Conservation (phyloP, 2,888 invertebrate genomes). For the Muscina levida region DNA sequence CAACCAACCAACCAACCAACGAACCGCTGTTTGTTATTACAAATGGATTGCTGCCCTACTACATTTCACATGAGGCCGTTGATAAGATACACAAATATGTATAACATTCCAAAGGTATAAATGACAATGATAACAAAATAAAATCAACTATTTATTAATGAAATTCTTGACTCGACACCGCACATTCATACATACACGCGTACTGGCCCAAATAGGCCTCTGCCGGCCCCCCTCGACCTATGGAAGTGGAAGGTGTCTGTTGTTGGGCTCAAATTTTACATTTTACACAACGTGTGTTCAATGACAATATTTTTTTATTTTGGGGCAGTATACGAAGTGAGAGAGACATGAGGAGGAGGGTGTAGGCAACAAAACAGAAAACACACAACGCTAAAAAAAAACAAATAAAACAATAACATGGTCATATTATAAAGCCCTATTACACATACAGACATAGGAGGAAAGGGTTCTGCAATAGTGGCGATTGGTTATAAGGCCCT, state of each 20-base stretch:
- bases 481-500: too few relatives aligned
- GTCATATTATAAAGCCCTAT: neutral
- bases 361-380: too few relatives aligned
- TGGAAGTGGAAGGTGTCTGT: neutral
- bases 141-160: constrained; percentile 51
- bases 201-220: neutral
- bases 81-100: constrained; percentile 61
- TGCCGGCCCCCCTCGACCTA: neutral
- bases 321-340: neutral
- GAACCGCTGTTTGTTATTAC: neutral
- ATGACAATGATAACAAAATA: constrained; percentile 55
- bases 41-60: neutral
- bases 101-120: constrained; percentile 57
- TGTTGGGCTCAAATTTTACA: neutral
- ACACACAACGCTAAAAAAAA: neutral
- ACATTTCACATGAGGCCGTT: constrained; percentile 34
- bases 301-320: constrained; percentile 40
- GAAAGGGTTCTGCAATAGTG: too few relatives aligned
- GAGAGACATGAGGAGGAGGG: neutral
- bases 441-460: neutral
- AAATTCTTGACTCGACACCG: constrained; percentile 42
- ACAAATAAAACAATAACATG: neutral
- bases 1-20: too few relatives aligned
- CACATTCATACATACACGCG: neutral
- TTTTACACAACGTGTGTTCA: constrained; percentile 36